These are phyloP conservation scores for Drosophila kanekoi DNA, from an alignment of 2,888 invertebrate genomes.

Conservation along the genomic window DNA sequence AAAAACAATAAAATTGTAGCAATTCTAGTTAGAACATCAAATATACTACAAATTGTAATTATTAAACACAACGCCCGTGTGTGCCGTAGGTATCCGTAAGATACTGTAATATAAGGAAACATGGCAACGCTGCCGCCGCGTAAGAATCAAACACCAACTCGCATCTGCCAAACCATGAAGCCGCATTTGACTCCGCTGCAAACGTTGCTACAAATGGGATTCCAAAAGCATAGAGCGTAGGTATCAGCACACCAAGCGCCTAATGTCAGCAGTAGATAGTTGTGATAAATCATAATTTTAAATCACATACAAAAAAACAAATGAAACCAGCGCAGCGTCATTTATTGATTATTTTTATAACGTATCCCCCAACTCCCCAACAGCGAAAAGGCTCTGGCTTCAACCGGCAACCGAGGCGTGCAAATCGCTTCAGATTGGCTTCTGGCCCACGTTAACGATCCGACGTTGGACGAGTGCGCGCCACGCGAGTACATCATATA, in stretches of 20 bases:
- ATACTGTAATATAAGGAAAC: constrained; percentile 51
- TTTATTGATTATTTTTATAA: constrained; percentile 64
- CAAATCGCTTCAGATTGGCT: constrained; percentile 96
- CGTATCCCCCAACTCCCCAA: constrained; percentile 2
- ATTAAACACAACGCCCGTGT: not conserved
- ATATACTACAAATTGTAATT: not conserved
- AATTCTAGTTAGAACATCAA: constrained; percentile 14
- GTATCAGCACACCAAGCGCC: constrained; percentile 82
- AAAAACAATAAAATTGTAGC: constrained; percentile 45
- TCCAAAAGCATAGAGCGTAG: constrained; percentile 95
- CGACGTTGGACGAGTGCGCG: constrained; percentile 90
- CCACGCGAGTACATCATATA: constrained; percentile 95
- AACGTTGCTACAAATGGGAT: constrained; percentile 94
- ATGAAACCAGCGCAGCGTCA: not conserved
- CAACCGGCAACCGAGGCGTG: constrained; percentile 94
- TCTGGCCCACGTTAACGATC: constrained; percentile 94
- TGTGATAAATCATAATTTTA: not conserved
- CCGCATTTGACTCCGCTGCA: constrained; percentile 92
- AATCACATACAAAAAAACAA: not conserved
- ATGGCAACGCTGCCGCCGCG: constrained; percentile 93
- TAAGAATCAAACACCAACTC: constrained; percentile 90
- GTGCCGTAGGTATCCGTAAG: constrained; percentile 3
- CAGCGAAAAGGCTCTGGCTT: constrained; percentile 95
- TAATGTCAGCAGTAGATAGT: not conserved
- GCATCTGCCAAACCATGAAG: constrained; percentile 87